Base-by-base conservation (phyloP, 2,888 invertebrate species). In the Operophtera brumata region DNA sequence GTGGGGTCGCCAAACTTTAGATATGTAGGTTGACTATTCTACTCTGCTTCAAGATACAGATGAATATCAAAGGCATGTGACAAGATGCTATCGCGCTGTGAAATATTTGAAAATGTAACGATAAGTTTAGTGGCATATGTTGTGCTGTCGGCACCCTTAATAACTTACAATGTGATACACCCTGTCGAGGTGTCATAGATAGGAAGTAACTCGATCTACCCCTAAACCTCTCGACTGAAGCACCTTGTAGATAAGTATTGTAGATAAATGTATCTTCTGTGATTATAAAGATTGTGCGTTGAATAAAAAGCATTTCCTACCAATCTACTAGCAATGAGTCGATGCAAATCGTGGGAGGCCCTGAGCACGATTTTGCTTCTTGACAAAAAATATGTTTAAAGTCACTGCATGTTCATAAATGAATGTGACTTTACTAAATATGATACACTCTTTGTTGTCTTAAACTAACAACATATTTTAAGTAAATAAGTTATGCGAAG, bases 1-100 rank as follows among this genome's bases (percentile, higher is more conserved):
- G 89, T 73, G 80, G 75, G 87, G 85, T 86, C 86, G 76, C 67
- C 75, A 84, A 81, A 78, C 79, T 74, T 64, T 69, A 59, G 65
- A 72, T 74, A 77, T 75, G 73, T 78, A 70, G 75, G 76, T 78
- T 75, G 74, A 70, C 67, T 73, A 71, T 78, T 81, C 80, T 80
- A 80, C 76, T 70, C 69, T 68, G 72, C 77, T 71, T 73, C 70
- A 68, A 39, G 34, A 65, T 68, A 67, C 62, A 67, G 59, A 63
- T 64, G 53, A 46, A 48, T 59, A 54, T 51, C 47, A 50, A 52
- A 39, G 48, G 13, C 52, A 54, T 49, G 61, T 58, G 59, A 64
- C 56, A 55, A 52, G 47, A 44, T 44, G 26, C 41, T 45, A 56
- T 52, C 56, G 47, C 14, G 39, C 14, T 44, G 36, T 28, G 39